These are phyloP conservation scores for Macrocentrus cingulum DNA, from an alignment of 1,140 invertebrate genomes.

Conservation along the genomic window DNA sequence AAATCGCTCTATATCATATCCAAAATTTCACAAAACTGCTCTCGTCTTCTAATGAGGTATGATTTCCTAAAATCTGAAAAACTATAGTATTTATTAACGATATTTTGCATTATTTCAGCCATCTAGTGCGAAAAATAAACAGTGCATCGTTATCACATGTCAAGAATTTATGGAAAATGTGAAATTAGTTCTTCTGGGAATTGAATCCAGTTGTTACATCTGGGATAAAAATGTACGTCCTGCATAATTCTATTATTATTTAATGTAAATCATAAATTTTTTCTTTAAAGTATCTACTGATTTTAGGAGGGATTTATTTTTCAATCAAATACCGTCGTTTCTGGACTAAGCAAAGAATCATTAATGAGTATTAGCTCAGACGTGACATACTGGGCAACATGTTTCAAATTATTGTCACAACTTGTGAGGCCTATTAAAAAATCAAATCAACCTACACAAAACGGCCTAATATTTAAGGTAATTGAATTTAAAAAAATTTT, in stretches of 20 bases:
- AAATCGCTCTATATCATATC: background rate
- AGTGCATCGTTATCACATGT: conserved; percentile 24
- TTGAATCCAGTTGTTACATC: conserved; percentile 57
- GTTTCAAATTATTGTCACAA: conserved; percentile 41
- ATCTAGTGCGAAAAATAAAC: background rate
- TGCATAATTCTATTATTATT: conserved; percentile 9
- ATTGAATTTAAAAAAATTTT: too few relatives aligned
- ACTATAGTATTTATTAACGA: too few relatives aligned
- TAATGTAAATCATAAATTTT: background rate
- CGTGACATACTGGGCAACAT: conserved; percentile 48
- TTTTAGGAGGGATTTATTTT: conserved; percentile 41
- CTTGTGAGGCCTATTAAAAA: conserved; percentile 36
- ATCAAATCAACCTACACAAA: conserved; percentile 36
- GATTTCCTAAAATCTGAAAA: background rate
- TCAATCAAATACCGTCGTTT: conserved; percentile 40
- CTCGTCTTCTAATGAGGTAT: background rate
- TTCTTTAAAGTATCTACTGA: conserved; percentile 16
- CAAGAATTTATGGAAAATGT: conserved; percentile 49
- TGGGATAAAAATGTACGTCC: conserved; percentile 36
- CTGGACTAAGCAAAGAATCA: conserved; percentile 38
- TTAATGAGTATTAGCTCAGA: conserved; percentile 41
- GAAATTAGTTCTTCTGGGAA: conserved; percentile 53
- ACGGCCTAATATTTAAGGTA: conserved; percentile 51
- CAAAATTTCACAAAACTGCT: background rate
- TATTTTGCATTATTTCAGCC: too few relatives aligned